Base-by-base conservation (phyloP, 2,888 invertebrate species). In the Trachelus tabidus region DNA sequence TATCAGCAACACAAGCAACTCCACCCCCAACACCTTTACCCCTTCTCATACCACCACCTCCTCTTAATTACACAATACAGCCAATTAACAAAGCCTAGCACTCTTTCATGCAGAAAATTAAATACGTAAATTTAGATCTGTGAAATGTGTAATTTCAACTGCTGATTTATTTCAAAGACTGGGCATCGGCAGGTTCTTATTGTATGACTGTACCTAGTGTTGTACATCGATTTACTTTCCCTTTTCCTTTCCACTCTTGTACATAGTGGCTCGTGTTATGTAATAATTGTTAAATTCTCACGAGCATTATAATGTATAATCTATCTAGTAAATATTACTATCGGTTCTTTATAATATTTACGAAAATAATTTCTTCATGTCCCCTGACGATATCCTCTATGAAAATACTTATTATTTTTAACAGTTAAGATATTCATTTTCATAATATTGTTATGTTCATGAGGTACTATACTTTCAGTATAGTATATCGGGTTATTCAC, bases 21-120 rank as follows among this genome's bases (percentile, higher is more conserved):
- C 91, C 90, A 4, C 92, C 91, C 1, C 91, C 91, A n/a, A 91
- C 92, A 23, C 90, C 91, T 9, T 82, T 92, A 77, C 91, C 91
- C 23, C 85, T 91, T 73, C 84, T 91, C 76, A 86, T 90, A 74
- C 91, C 91, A 73, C 92, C 91, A 34, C 91, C 91, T 31, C 91
- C 90, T 74, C 85, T 83, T 77, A 88, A 89, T 77, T 91, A 91
- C 75, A 90, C 91, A 4, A 91, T 91, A 79, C 91, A 91, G 79
- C 91, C 91, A 40, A 90, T 90, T 76, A 90, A 86, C 77, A 91
- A 91, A 81, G 89, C 90, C 81, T 91, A 69, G 69, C 30, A n/a
- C 12, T 77, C 31, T 31, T 23, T 56, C 6, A 23, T 23, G 15
- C 15, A 23, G 2, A 23, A 9, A 56, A 23, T 9, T 9, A 56